These are phyloP conservation scores for Lathamus discolor DNA, from an alignment of 2,113 vertebrate genomes.

Conservation along the genomic window DNA sequence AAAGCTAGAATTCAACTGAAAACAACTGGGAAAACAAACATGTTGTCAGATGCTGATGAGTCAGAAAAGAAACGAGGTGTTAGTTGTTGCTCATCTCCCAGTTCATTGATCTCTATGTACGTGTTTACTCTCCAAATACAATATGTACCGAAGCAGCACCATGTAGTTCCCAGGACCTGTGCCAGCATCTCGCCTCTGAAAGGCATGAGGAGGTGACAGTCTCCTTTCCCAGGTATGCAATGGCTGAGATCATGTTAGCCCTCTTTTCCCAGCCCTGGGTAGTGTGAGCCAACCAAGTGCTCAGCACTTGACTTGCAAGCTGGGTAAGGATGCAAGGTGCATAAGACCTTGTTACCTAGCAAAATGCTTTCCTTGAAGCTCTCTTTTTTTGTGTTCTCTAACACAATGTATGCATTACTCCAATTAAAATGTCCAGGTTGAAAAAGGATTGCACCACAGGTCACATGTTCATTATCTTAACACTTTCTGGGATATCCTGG, in stretches of 20 bases:
- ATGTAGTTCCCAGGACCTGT: background rate
- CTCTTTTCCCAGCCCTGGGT: background rate
- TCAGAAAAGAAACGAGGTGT: constrained; percentile 10
- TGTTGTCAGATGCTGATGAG: constrained; percentile 43
- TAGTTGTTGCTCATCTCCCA: background rate
- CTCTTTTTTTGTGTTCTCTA: background rate
- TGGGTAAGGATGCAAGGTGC: too few relatives aligned
- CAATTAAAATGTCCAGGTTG: background rate
- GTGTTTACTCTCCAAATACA: background rate
- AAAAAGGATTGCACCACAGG: background rate
- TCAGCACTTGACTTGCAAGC: background rate
- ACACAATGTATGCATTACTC: background rate
- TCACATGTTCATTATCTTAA: background rate
- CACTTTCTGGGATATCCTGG: background rate
- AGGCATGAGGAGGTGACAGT: rapidly evolving
- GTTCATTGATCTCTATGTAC: background rate
- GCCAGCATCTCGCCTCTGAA: background rate
- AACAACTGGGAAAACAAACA: constrained; percentile 56
- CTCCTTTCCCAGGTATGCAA: background rate
- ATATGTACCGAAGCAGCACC: background rate
- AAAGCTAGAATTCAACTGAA: constrained; percentile 75
- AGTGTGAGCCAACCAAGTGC: background rate
- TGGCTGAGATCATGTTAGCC: background rate
- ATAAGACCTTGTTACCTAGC: background rate
- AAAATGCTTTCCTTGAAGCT: background rate